Base-by-base conservation (phyloP, 2,888 invertebrate genomes). In the Acronicta aceris region DNA sequence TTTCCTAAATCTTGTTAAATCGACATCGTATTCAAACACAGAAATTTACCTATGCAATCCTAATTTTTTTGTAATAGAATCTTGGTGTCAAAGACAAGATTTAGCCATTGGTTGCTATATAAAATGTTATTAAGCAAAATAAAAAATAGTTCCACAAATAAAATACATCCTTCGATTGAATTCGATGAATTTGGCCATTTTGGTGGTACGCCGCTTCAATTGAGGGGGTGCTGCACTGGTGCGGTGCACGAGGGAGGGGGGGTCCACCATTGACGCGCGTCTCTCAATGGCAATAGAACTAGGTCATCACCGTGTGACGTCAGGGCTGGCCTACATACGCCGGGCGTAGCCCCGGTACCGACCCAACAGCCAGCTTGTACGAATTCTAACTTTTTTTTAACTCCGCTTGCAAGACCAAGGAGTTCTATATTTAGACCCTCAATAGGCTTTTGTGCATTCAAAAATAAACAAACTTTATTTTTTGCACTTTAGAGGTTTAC, bases 201-300 rank as follows among this genome's bases (percentile, higher is more conserved):
- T 71, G 63, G 63, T 64, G 72, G 52, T 71, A 73, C 73, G 62
- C 74, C 75, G 68, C 48, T 40, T 46, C 59, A 52, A 25, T 50
- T 46, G 45, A 50, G 73, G 61, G 76, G 73, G 81, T 81, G 78
- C 81, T 81, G 84, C 78, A 79, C 76, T 84, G 82, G 79, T 82
- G 67, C n/a, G 76, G 71, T 71, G 79, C 74, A 73, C 71, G 79
- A 75, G 71, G 70, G 61, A 58, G 71, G 64, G 78, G 76, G 79
- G 85, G 88, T 84, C 82, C 84, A 92, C 93, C 94, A 94, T 94
- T 94, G 94, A 94, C 94, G 94, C 89, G 91, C 89, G 85, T 84
- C 89, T 89, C 91, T 94, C 93, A 94, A 94, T 94, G 94, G 93
- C 93, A 86, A 67, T 78, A 78, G 84, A 93, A 88, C 80, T 94